Evolutionary conservation across 2,888 invertebrate species (phyloP), one percentile per base, ranked within the genome.

Genomic region (Euzetes globulus): DNA sequence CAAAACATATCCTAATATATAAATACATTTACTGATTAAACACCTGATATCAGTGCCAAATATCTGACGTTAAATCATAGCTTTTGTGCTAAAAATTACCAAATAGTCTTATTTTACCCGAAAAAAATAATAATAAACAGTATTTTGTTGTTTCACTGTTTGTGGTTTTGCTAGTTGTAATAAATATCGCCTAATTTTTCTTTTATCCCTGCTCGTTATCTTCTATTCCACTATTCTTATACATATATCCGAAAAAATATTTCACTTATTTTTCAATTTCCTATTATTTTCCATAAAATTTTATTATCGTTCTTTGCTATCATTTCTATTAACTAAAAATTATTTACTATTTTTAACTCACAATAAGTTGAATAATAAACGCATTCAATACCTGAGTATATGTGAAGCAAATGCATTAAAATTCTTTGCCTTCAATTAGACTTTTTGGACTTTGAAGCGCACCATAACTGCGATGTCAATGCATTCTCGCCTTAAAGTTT

Each of bases 401-500:
- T 9, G 41, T 41, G 11, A 41, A 41, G 6, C 11, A 41, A 41
- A 41, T 41, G 41, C 41, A 41, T 41, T 41, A 41, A 41, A 41
- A 41, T 41, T 41, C 41, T 41, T 41, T 9, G 41, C 41, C 5
- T 41, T 41, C 41, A 41, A 41, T 33, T 27, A 13, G 13, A 17
- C 29, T 33, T 63, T 63, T 63, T 63, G 17, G 63, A 33, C 25
- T 63, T 29, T 33, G 13, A n/a, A 33, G 25, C 29, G 63, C 27
- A n/a, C 19, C 63, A 63, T 63, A 63, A 29, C 29, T n/a, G n/a
- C 63, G 19, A 63, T 63, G 63, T 63, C 63, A 63, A 63, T 63
- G 63, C n/a, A 63, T 63, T 33, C 55, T 50, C 15, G 5, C 33
- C 27, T 33, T 6, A 19, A 13, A 41, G 63, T 63, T 63, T 63